A percentile compares a stretch with the other conserved stretches of the same genome.
phyloP scores from a whole-genome alignment of 2,888 invertebrate genomes.

The Sepioteuthis lessoniana region DNA sequence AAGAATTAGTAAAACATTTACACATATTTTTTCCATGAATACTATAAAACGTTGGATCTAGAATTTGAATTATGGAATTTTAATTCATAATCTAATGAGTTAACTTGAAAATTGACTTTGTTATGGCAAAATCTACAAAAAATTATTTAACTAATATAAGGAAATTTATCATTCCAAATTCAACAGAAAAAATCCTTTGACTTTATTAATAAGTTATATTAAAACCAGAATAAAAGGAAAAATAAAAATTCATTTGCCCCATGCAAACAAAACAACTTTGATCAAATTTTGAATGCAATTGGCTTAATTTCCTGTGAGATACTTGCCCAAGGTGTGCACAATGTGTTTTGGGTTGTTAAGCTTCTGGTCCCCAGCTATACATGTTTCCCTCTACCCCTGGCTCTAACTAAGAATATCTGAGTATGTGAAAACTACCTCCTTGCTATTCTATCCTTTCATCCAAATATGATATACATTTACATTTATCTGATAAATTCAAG shows the following conservation, averaged over 20 bases:
- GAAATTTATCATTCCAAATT: too few species aligned
- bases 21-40: not conserved
- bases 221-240: too few species aligned
- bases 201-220: too few species aligned
- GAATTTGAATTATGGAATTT: not conserved
- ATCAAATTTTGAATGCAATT: too few species aligned
- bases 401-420: not conserved
- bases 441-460: conserved; percentile 21
- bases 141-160: too few species aligned
- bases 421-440: not conserved
- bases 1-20: not conserved
- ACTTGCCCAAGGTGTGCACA: not conserved
- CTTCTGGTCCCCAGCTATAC: not conserved
- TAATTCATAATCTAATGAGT: not conserved
- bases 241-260: too few species aligned
- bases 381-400: not conserved
- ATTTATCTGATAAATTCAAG: not conserved
- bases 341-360: conserved; percentile 7
- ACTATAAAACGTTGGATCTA: not conserved
- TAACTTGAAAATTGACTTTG: too few species aligned
- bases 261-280: too few species aligned
- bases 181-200: too few species aligned
- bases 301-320: conserved; percentile 25
- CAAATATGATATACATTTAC: not conserved
- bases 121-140: too few species aligned